A percentile compares a stretch with the other conserved stretches of the same genome.
Evolutionary conservation across 2,797 vertebrate genomes (phyloP).

Genomic region (Meriones psammophilus): DNA sequence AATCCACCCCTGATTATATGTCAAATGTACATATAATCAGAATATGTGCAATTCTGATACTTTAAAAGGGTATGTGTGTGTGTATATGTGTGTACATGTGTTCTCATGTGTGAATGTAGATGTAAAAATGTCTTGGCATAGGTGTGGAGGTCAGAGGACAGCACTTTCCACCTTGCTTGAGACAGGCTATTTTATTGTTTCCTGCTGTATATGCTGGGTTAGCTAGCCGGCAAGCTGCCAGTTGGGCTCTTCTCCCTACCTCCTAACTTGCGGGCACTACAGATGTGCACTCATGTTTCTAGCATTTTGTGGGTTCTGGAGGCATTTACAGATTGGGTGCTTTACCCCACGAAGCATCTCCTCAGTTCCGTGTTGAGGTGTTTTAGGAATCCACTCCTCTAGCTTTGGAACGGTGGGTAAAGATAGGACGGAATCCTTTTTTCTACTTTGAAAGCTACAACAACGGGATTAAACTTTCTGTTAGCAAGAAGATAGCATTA

Average conservation of each 20-base stretch:
- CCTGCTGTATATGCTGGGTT: background rate
- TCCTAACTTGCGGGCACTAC: background rate
- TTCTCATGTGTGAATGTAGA: background rate
- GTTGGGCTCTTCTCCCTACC: no score
- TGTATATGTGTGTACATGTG: background rate
- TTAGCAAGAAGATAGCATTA: slow-evolving; percentile 2
- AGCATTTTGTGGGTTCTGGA: background rate
- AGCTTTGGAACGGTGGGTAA: background rate
- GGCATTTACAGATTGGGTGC: background rate
- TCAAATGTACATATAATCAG: background rate
- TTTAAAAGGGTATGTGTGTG: background rate
- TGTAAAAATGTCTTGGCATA: background rate
- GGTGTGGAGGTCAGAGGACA: background rate
- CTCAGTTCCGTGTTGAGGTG: background rate
- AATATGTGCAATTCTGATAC: background rate
- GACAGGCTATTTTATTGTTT: background rate
- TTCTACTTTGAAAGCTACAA: background rate
- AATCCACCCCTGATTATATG: background rate
- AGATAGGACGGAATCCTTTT: background rate
- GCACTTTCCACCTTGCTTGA: background rate
- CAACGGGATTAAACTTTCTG: background rate
- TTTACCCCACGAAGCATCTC: background rate
- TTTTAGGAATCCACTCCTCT: background rate
- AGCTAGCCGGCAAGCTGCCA: background rate
- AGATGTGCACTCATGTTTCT: background rate